Conservation (phyloP, 2,888 invertebrate species). For the Lasioglossum leucozonium region DNA sequence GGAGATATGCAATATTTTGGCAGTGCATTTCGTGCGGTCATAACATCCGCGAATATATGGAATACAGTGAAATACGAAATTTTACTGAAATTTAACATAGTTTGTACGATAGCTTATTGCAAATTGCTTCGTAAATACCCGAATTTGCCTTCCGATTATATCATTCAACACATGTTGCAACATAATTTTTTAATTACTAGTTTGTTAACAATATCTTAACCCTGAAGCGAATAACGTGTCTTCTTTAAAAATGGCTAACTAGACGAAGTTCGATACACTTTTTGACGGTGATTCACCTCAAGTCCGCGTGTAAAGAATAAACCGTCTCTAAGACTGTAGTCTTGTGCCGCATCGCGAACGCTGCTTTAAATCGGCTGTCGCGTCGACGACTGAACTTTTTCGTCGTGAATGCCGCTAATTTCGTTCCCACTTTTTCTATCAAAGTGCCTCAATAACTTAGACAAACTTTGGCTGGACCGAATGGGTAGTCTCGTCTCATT, state of each 20-base stretch:
- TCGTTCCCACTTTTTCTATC: conserved; percentile 18
- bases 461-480: conserved; percentile 24
- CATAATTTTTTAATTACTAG: neutral
- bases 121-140: neutral
- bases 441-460: conserved; percentile 22
- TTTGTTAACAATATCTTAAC: neutral
- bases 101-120: neutral
- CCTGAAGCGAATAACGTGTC: too few relatives aligned
- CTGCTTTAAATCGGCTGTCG: conserved; percentile 4
- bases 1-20: neutral
- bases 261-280: too few relatives aligned
- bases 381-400: conserved; percentile 22
- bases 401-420: conserved; percentile 24
- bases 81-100: neutral
- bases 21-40: neutral
- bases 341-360: neutral
- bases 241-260: too few relatives aligned
- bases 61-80: neutral
- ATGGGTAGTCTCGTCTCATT: conserved; percentile 29
- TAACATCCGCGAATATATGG: neutral
- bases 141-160: neutral
- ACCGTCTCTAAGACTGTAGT: neutral
- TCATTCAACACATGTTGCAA: neutral
- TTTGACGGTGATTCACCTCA: neutral
- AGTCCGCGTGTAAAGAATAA: too few relatives aligned